Evolutionary conservation across 2,113 vertebrate species (phyloP), one percentile per base, ranked within the genome.

Genomic region (Leptocoma aspasia): DNA sequence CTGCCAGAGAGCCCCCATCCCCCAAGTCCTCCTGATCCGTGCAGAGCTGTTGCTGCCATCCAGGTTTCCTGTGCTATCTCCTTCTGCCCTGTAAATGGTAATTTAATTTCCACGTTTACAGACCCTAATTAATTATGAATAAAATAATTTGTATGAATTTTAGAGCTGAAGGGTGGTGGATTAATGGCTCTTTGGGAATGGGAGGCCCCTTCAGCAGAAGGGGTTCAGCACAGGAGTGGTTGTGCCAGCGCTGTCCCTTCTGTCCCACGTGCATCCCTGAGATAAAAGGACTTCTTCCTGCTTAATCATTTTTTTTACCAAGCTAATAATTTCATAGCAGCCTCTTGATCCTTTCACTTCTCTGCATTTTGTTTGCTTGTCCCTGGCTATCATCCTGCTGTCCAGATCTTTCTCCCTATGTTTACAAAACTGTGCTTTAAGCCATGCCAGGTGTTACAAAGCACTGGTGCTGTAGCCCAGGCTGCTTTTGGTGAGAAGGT

Each of bases 101-200:
- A 94, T 87, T 90, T 91, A 77, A 95, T 86, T 95, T 93, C 75
- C 82, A 80, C 85, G 53, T 92, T 93, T 92, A 87, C 87, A 88
- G 66, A 10, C 54, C 50, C 49, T 56, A 88, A 88, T 94, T 96
- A 94, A 87, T 94, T 91, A 85, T 80, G 82, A 63, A 83, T 47
- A 77, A 91, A 94, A 85, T 94, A 0, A 31, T 93, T 82, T 91
- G 60, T 88, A 21, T 86, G 87, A 94, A 78, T 88, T 92, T 73
- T 78, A 70, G 69, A 82, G 66, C 66, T 54, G 75, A 87, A 54
- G 44, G 35, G 6, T 49, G 71, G 23, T 73, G 35, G 71, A 88
- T 95, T 80, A 90, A 59, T 45, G 44, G n/a, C 31, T 86, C 8
- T 80, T 41, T 24, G 47, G 59, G 90, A 86, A 26, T 0, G 0